Evolutionary conservation across 2,113 vertebrate species (phyloP), one percentile per base, ranked within the genome.

Genomic region (Sciurus niger): DNA sequence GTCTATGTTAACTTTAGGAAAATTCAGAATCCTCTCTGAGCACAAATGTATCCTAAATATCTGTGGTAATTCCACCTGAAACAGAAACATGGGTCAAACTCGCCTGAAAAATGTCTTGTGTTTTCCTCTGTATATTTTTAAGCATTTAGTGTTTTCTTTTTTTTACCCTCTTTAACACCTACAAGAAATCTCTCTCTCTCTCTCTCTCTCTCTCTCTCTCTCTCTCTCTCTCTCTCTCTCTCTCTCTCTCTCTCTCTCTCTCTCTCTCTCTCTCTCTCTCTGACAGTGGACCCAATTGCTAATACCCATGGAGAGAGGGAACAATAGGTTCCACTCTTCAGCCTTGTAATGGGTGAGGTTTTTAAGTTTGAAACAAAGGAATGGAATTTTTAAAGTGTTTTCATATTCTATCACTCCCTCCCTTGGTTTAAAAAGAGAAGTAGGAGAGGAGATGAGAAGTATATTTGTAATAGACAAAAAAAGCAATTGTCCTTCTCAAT

Each of bases 391-490:
- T 79, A 70, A 93, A 91, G 78, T 93, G 37, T 94, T 83, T 89
- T 97, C n/a, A 79, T 93, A 96, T 95, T 46, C 74, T 86, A 30
- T 76, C 34, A 84, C 30, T 74, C 53, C 67, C 30, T 88, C n/a
- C 58, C 65, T 84, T 76, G 40, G 32, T 87, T 94, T 89, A 80
- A 92, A 94, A 73, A 65, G 28, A 84, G n/a, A 95, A 96, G 37
- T 60, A n/a, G 58, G 34, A 94, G 95, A 93, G 13, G 58, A 77
- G 34, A 77, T 90, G 67, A 92, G 37, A 94, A 83, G 30, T 67
- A 8, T 93, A 74, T 91, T 94, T 83, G 28, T 87, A 87, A 74
- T 63, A 93, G 68, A 80, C 82, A 80, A 84, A 96, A 95, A 93
- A 85, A 79, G 48, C 73, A 76, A 63, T 73, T 46, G 63, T 63